These are phyloP conservation scores for Cecidostiba fungosa DNA, from an alignment of 2,888 invertebrate genomes.

Conservation along the genomic window DNA sequence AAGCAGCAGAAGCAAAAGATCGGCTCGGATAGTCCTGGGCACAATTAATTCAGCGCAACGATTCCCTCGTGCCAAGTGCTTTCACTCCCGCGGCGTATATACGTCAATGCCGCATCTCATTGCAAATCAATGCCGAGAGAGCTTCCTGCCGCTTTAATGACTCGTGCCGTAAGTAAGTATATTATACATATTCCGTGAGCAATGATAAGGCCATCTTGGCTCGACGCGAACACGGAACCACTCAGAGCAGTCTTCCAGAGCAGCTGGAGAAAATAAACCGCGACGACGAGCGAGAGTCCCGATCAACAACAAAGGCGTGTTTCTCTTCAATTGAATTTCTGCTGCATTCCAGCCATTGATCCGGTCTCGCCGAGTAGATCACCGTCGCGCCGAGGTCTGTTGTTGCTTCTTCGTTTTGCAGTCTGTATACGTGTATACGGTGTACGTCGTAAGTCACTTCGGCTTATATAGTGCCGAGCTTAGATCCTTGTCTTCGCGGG, in stretches of 20 bases:
- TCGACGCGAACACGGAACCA: not conserved
- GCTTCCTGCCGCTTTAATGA: conserved; percentile 43
- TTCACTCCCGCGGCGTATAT: conserved; percentile 60
- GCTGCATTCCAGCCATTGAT: not conserved
- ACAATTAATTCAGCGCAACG: conserved; percentile 65
- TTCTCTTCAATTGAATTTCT: conserved; percentile 13
- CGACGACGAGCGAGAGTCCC: not conserved
- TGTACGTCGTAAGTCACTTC: not conserved
- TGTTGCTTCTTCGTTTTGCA: not conserved
- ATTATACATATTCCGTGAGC: not conserved
- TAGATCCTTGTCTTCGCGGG: conserved; percentile 23
- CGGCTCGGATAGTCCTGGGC: not conserved
- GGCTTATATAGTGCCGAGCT: not conserved
- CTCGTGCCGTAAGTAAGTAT: not conserved
- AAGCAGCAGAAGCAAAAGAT: conserved; percentile 9
- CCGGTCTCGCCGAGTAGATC: not conserved
- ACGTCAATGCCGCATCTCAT: conserved; percentile 68
- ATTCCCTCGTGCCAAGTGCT: conserved; percentile 46
- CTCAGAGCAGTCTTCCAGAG: too few species aligned
- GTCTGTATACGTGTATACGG: not conserved
- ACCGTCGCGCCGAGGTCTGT: not conserved
- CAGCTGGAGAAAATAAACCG: not conserved
- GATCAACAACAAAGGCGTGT: not conserved
- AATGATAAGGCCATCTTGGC: not conserved
- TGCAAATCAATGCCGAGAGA: conserved; percentile 69